A percentile compares a stretch with the other conserved stretches of the same genome.
These are phyloP conservation scores for Acleris holmiana DNA, from an alignment of 2,888 invertebrate species.

Conservation along the genomic window DNA sequence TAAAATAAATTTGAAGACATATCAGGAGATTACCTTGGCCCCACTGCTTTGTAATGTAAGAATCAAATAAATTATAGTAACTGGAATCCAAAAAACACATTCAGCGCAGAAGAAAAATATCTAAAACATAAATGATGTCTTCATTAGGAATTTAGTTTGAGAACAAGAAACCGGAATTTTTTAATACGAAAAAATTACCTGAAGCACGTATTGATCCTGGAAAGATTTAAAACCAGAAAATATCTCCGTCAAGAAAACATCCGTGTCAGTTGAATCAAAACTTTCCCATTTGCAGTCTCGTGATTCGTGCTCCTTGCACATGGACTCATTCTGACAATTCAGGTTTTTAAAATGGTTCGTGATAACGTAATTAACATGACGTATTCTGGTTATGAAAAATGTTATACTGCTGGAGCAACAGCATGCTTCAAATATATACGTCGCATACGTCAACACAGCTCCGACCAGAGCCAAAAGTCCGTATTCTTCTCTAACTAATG, in stretches of 20 bases:
- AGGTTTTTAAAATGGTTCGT: not conserved
- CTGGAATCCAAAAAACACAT: conserved; percentile 1
- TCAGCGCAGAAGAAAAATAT: conserved; percentile 18
- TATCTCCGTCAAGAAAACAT: conserved; percentile 25
- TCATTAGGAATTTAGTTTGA: not conserved
- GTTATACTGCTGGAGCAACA: conserved; percentile 27
- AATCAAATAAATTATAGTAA: conserved; percentile 8
- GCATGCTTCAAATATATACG: conserved; percentile 11
- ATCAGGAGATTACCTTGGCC: not conserved
- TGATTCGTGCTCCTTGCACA: not conserved
- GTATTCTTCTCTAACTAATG: not conserved
- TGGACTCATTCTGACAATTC: not conserved
- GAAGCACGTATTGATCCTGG: conserved; percentile 23
- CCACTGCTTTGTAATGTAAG: not conserved
- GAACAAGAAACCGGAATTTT: not conserved
- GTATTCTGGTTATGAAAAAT: conserved; percentile 21
- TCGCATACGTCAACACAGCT: not conserved
- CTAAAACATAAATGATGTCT: conserved; percentile 1
- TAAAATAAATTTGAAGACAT: not conserved
- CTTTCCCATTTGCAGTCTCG: conserved; percentile 1
- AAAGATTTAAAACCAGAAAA: conserved; percentile 28
- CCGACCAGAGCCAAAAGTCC: conserved; percentile 8
- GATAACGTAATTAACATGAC: conserved; percentile 22
- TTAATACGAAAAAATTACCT: conserved; percentile 10
- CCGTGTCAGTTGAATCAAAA: conserved; percentile 11